These are phyloP conservation scores for Oreochromis niloticus DNA, from an alignment of 2,113 vertebrate genomes.

Conservation along the genomic window DNA sequence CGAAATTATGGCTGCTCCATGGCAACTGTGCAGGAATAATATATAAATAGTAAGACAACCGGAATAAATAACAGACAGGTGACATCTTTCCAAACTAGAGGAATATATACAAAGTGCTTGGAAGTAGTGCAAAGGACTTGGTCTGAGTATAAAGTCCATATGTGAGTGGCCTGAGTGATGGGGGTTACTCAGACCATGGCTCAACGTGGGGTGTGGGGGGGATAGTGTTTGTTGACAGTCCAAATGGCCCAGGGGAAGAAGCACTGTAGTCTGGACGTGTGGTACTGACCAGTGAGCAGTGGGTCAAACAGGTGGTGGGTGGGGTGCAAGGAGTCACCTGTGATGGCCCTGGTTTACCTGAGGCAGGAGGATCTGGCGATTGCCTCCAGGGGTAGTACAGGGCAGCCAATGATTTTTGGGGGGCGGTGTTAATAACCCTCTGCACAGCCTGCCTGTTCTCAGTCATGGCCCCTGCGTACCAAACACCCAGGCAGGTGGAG, in stretches of 20 bases:
- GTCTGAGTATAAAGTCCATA: fast-evolving
- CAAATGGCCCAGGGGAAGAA: not conserved
- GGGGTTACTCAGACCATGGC: not conserved
- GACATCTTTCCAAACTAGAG: fast-evolving
- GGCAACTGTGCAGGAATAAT: not conserved
- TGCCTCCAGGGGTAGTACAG: not conserved
- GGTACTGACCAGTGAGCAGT: not conserved
- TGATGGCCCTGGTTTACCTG: not conserved
- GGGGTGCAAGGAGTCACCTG: not conserved
- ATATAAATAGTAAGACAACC: not conserved
- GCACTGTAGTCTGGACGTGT: fast-evolving
- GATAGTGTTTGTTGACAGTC: not conserved
- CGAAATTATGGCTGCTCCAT: not conserved
- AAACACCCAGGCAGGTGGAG: fast-evolving
- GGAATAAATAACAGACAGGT: not conserved
- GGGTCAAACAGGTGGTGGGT: not conserved
- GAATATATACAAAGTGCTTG: not conserved
- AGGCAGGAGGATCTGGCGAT: not conserved
- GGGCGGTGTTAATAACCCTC: fast-evolving
- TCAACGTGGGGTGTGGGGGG: not conserved
- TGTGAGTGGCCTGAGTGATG: fast-evolving
- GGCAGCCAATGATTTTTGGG: not conserved
- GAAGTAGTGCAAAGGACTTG: not conserved
- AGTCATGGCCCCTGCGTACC: not conserved
- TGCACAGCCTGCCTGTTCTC: fast-evolving